Evolutionary conservation across 2,797 vertebrate genomes (phyloP), one percentile per base, ranked within the genome.

Genomic region (Stomatorhinus walkeri): DNA sequence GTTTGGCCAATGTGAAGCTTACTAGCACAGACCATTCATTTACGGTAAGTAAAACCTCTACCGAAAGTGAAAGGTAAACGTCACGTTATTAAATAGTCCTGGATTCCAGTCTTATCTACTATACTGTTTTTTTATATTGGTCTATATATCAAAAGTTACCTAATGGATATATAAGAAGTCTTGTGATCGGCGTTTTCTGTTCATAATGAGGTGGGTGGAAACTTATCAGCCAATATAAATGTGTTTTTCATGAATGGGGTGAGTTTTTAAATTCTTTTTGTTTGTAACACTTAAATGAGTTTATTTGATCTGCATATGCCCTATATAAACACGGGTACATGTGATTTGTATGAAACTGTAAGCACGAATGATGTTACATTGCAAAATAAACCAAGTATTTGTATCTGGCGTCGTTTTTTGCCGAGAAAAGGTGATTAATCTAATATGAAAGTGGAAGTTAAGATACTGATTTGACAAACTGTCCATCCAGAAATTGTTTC

Each of bases 381-480:
- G 40, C 72, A 40, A 76, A 76, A 76, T 76, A 76, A 76, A 76
- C 8, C 72, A 19, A 76, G 36, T 76, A 40, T 76, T 76, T 19
- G 19, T 49, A 22, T 84, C 24, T 76, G 19, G 46, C 14, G 22
- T 49, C 40, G 19, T 19, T 84, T 84, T 84, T 46, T 84, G 10
- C 81, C 10, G 19, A 49, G 81, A 84, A 84, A 19, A 6, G 19
- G 7, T 24, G 8, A 4, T 84, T 46, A 49, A 49, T 9, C 8
- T 3, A 84, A 84, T 49, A 46, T 84, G 81, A 84, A 84, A 84
- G 81, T 84, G 43, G 40, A 84, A 84, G 40, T 84, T n/a, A 84
- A 49, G 43, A 14, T 19, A 84, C 19, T n/a, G 1, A 84, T 19
- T 19, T 22, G 43, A 84, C 36, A 84, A 84, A 49, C 8, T n/a